A percentile compares a stretch with the other conserved stretches of the same genome.
phyloP scores from a whole-genome alignment of 1,140 invertebrate species.

The Heterodera schachtii region DNA sequence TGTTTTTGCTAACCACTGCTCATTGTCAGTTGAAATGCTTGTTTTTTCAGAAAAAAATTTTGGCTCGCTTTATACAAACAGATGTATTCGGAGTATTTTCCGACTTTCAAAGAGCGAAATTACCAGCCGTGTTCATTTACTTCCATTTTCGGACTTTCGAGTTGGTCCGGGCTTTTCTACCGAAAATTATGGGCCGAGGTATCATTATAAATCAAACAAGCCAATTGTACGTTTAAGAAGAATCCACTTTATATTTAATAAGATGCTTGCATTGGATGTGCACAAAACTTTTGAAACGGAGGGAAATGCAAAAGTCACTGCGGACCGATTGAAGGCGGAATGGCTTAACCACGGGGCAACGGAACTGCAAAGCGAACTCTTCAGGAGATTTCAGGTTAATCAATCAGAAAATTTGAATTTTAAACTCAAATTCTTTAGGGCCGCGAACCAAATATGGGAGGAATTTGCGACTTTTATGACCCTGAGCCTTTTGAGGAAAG shows the following conservation, averaged over 20 bases:
- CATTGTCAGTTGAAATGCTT: neutral
- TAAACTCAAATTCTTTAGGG: conserved; percentile 42
- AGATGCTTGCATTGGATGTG: conserved; percentile 64
- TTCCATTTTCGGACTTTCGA: conserved; percentile 57
- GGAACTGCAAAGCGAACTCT: conserved; percentile 59
- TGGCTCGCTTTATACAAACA: conserved; percentile 64
- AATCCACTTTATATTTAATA: neutral
- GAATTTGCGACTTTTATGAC: conserved; percentile 65
- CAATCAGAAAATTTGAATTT: neutral
- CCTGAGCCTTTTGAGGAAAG: conserved; percentile 30
- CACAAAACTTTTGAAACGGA: conserved; percentile 61
- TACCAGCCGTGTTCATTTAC: conserved; percentile 65
- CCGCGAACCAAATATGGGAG: conserved; percentile 60
- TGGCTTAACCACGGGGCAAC: conserved; percentile 56
- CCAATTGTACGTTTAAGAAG: neutral
- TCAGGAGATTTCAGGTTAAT: conserved; percentile 53
- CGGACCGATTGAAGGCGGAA: conserved; percentile 55
- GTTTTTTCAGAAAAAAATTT: conserved; percentile 58
- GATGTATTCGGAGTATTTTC: conserved; percentile 63
- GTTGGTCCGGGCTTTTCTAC: conserved; percentile 60
- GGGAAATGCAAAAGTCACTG: conserved; percentile 48
- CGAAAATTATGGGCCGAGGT: conserved; percentile 55
- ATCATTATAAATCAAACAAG: neutral
- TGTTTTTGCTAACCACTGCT: conserved; percentile 2
- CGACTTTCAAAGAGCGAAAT: conserved; percentile 52